Percentiles rank a stretch among this genome's conserved stretches.
Evolutionary conservation across 2,797 vertebrate genomes (phyloP).

Genomic region (Aplochiton taeniatus): DNA sequence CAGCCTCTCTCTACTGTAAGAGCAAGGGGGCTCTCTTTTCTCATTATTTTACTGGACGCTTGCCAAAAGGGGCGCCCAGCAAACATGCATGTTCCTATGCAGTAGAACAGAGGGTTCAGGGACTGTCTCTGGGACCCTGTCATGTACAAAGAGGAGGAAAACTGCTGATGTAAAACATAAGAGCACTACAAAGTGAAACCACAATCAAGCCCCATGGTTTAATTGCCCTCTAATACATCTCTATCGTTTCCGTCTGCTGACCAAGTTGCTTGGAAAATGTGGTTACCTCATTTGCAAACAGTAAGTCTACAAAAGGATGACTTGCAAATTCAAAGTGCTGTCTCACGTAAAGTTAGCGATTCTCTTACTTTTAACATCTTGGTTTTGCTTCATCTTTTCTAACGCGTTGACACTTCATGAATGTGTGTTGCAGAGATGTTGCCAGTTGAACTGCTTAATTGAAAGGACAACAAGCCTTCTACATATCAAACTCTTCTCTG

Average conservation of each 20-base stretch:
- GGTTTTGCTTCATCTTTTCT: no score
- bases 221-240: slow-evolving; percentile 10
- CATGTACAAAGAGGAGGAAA: slow-evolving; percentile 24
- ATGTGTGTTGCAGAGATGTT: no score
- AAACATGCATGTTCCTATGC: slow-evolving; percentile 33
- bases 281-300: slow-evolving; percentile 13
- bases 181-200: slow-evolving; percentile 44
- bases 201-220: slow-evolving; percentile 11
- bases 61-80: slow-evolving; percentile 45
- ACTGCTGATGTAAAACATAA: slow-evolving; percentile 49
- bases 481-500: no score
- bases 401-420: no score
- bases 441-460: no score
- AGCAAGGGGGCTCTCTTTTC: slow-evolving; percentile 40
- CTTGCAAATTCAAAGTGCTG: neutral
- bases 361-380: no score
- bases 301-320: neutral
- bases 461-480: no score
- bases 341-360: neutral
- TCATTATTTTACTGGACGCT: slow-evolving; percentile 53
- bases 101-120: slow-evolving; percentile 52
- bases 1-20: neutral
- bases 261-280: neutral
- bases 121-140: slow-evolving; percentile 10
- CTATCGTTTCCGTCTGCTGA: slow-evolving; percentile 23